Evolutionary conservation across 2,888 invertebrate species (phyloP).

Genomic region (Sycophila texana): DNA sequence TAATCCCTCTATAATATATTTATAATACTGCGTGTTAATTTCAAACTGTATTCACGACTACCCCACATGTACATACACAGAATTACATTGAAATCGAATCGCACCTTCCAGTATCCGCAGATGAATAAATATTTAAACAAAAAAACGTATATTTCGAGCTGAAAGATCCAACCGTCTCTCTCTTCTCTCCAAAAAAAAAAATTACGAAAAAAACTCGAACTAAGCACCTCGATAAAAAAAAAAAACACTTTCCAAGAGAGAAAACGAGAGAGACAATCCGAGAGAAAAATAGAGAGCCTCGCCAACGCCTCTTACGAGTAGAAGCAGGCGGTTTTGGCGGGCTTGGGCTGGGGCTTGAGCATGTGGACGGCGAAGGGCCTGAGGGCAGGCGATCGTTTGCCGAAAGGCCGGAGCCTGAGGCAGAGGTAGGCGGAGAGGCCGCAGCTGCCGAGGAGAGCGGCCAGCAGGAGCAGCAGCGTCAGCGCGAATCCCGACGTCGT

Average conservation of each 20-base stretch:
- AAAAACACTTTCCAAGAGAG: background rate
- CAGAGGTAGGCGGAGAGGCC: constrained; percentile 91
- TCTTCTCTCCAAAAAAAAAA: background rate
- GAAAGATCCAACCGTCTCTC: too few relatives aligned
- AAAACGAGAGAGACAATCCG: background rate
- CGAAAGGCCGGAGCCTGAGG: constrained; percentile 86
- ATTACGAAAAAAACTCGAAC: background rate
- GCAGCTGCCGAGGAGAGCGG: constrained; percentile 89
- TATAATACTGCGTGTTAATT: too few relatives aligned
- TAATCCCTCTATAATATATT: too few relatives aligned
- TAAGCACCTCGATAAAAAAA: background rate
- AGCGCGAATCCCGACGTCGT: constrained; percentile 95
- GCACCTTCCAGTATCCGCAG: too few relatives aligned
- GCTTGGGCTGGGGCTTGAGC: background rate
- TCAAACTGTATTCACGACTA: too few relatives aligned
- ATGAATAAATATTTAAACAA: too few relatives aligned
- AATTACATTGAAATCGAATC: too few relatives aligned
- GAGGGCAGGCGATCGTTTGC: constrained; percentile 55
- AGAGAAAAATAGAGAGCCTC: background rate
- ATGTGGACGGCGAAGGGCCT: constrained; percentile 33
- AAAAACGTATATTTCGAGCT: too few relatives aligned
- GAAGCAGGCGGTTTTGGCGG: constrained; percentile 76
- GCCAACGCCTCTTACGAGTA: constrained; percentile 78
- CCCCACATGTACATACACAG: too few relatives aligned
- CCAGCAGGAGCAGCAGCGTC: constrained; percentile 88